Percentiles rank a stretch among this genome's conserved stretches.
Evolutionary conservation across 2,113 vertebrate genomes (phyloP).

Genomic region (Empidonax alnorum): DNA sequence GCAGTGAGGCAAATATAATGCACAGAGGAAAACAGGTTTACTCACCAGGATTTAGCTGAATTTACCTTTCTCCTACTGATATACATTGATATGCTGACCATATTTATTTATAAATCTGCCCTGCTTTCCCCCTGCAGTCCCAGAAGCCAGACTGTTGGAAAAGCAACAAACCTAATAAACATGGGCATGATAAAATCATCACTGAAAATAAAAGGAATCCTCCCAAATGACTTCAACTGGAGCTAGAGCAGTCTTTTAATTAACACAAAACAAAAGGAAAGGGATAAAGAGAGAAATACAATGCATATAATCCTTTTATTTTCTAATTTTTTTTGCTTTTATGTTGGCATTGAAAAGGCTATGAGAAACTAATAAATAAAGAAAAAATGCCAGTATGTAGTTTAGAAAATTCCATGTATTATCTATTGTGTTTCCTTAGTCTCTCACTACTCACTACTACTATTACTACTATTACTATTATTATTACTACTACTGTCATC

Average conservation of each 20-base stretch:
- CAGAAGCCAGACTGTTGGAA: conserved; percentile 12
- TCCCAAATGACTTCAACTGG: neutral
- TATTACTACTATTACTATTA: neutral
- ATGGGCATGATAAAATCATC: conserved; percentile 31
- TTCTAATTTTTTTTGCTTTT: neutral
- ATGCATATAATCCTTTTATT: neutral
- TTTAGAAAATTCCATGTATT: neutral
- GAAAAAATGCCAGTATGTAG: neutral
- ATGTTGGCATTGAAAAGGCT: neutral
- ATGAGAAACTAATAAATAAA: neutral
- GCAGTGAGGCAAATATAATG: neutral
- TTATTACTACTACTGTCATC: neutral
- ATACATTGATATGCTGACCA: neutral
- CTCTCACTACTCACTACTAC: neutral
- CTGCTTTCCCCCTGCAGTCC: neutral
- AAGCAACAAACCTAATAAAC: conserved; percentile 20
- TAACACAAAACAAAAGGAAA: neutral
- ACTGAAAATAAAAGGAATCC: conserved; percentile 35
- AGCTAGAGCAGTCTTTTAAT: neutral
- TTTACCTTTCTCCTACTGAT: neutral
- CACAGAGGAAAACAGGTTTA: neutral
- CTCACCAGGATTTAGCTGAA: neutral
- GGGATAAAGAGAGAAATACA: neutral
- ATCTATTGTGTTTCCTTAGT: neutral
- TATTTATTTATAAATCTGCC: neutral